phyloP scores from a whole-genome alignment of 1,140 invertebrate genomes.

The Drosophila ercepeae region DNA sequence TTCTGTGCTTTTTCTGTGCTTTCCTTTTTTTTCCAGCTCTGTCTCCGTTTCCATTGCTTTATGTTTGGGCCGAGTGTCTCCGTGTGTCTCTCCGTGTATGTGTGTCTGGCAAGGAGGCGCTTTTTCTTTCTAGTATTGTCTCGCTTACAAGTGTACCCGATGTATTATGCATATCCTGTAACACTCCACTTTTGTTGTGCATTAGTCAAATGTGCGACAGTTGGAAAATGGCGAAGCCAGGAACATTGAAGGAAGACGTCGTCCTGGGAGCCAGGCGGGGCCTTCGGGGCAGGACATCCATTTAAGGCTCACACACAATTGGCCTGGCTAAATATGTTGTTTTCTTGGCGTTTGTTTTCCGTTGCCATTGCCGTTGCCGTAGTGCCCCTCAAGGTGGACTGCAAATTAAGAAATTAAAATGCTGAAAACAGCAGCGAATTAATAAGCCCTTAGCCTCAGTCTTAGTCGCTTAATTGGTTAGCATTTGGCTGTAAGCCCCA shows the following conservation, averaged over 20 bases:
- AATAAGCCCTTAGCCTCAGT: constrained; percentile 69
- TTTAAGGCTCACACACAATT: constrained; percentile 73
- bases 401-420: constrained; percentile 78
- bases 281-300: constrained; percentile 21
- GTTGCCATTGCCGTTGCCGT: constrained; percentile 24
- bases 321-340: constrained; percentile 51
- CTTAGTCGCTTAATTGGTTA: constrained; percentile 59
- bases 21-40: constrained; percentile 16
- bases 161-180: constrained; percentile 83
- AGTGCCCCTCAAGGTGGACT: constrained; percentile 34
- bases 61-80: constrained; percentile 15
- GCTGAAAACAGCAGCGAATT: constrained; percentile 56
- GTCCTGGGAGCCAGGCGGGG: not conserved
- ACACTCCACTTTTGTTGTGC: constrained; percentile 82
- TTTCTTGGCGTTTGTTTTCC: constrained; percentile 23
- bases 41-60: constrained; percentile 19
- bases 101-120: constrained; percentile 51
- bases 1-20: constrained; percentile 30
- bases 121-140: constrained; percentile 83
- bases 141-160: constrained; percentile 82
- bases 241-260: constrained; percentile 12
- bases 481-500: constrained; percentile 48
- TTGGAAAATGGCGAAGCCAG: constrained; percentile 65
- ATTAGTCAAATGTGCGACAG: constrained; percentile 81
- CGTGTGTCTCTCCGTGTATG: too few relatives aligned